Evolutionary conservation across 2,888 invertebrate genomes (phyloP), one percentile per base, ranked within the genome.

Genomic region (Mylabris sibirica): DNA sequence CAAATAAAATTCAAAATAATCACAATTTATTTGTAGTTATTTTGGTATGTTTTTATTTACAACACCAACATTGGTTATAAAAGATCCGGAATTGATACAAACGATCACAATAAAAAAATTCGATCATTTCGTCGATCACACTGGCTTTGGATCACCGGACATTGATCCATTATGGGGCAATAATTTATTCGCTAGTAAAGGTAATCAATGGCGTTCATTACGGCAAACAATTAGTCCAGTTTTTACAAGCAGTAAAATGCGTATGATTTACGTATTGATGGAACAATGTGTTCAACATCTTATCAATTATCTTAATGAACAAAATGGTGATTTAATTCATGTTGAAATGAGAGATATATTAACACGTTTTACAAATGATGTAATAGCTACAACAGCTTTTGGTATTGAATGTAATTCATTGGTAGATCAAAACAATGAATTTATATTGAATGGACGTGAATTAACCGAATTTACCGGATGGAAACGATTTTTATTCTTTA

Each of bases 61-160:
- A 6, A 65, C 14, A 1, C 89, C 89, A 3, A 70, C 85, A 0
- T 76, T 90, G 17, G 82, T 87, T 44, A 72, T 89, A 0, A 78
- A 86, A 68, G 89, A 90, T 78, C 86, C 87, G 3, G 89, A 90
- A 14, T 77, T 90, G 14, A 87, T 90, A 8, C 89, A 89, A 79
- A 83, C 85, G 34, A 81, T 90, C 12, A 84, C 87, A 66, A 87
- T 89, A 35, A 85, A 88, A 66, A 89, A 90, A 76, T 89, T 88
- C 78, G 89, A 90, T 65, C 84, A 88, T 79, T 90, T 90, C 74
- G 84, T 86, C 12, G 88, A 90, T 64, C 81, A 81, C 64, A 69
- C 64, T 35, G n/a, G 60, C 11, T 73, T 79, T 53, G 67, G 77
- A 9, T 61, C 72, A 11, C 81, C 85, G 5, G 78, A 82, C 0